Evolutionary conservation across 1,140 invertebrate species (phyloP).

Genomic region (Lineus longissimus): DNA sequence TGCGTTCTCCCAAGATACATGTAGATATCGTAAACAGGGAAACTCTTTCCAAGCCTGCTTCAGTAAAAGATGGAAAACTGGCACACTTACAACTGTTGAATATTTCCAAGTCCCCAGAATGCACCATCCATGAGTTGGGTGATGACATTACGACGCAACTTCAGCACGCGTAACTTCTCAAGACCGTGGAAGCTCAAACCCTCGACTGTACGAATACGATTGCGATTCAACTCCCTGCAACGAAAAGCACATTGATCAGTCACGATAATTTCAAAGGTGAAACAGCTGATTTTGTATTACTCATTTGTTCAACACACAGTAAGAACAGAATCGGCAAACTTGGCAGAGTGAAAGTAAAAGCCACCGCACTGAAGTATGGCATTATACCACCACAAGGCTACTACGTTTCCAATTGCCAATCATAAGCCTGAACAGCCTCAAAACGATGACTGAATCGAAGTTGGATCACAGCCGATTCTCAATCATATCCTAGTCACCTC

Average conservation of each 20-base stretch:
- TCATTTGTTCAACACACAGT: neutral
- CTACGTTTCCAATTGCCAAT: neutral
- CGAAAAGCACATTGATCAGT: conserved; percentile 35
- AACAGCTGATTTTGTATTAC: neutral
- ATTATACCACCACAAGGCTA: neutral
- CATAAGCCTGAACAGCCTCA: neutral
- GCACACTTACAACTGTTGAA: conserved; percentile 70
- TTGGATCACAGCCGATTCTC: no score
- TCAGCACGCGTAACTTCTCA: conserved; percentile 66
- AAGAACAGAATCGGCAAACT: neutral
- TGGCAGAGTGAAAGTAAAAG: neutral
- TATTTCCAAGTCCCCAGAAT: conserved; percentile 76
- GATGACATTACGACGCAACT: conserved; percentile 76
- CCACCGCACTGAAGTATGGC: no score
- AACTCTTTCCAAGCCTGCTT: no score
- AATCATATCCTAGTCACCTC: no score
- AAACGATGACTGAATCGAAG: neutral
- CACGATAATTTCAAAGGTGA: no score
- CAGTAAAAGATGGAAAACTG: no score
- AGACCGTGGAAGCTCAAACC: conserved; percentile 75
- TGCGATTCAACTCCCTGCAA: conserved; percentile 74
- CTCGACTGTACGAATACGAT: conserved; percentile 72
- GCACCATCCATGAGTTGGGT: conserved; percentile 74
- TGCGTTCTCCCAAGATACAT: no score
- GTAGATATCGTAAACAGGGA: no score